Evolutionary conservation across 2,113 vertebrate species (phyloP).

Genomic region (Promerops cafer): DNA sequence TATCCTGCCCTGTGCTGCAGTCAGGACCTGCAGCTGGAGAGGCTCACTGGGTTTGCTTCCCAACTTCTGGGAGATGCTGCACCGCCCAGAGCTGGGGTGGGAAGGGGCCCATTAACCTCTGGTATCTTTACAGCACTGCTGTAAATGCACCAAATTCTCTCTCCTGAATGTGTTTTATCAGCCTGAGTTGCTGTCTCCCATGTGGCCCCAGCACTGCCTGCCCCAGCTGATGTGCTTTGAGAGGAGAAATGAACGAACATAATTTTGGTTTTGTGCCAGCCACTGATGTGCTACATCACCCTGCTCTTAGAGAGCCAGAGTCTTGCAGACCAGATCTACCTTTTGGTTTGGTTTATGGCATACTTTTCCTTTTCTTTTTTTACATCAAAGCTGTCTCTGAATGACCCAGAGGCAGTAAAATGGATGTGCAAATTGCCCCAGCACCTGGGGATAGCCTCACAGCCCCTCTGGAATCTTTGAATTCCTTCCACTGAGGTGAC

Average conservation of each 20-base stretch:
- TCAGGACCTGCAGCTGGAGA: fast-evolving
- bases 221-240: not conserved
- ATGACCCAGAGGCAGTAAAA: not conserved
- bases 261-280: not conserved
- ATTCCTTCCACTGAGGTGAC: not conserved
- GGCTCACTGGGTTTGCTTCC: not conserved
- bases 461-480: not conserved
- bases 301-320: not conserved
- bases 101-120: not conserved
- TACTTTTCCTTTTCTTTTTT: not conserved
- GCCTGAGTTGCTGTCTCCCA: not conserved
- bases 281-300: not conserved
- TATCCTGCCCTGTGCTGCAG: not conserved
- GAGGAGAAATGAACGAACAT: fast-evolving
- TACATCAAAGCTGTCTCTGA: not conserved
- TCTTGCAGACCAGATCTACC: not conserved
- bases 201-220: not conserved
- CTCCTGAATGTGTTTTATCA: not conserved
- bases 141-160: not conserved
- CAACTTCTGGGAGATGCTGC: not conserved
- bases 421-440: not conserved
- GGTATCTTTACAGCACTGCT: not conserved
- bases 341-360: not conserved
- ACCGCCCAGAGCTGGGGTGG: not conserved
- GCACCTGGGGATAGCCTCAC: not conserved